Conservation (phyloP, 2,888 invertebrate genomes). For the Rhagonycha fulva region DNA sequence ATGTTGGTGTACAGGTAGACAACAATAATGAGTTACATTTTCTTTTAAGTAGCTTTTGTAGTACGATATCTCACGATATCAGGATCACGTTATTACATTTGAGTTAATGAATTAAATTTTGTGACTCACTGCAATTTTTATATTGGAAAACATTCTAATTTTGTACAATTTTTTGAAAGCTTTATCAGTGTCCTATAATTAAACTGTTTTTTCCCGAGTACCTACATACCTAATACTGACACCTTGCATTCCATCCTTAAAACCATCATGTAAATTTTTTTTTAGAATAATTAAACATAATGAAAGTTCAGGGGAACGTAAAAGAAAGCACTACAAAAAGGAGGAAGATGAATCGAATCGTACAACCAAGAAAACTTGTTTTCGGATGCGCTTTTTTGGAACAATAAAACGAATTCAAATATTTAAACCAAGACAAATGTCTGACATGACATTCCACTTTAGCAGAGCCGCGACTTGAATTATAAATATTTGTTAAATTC, state of each 20-base stretch:
- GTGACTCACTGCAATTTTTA: neutral
- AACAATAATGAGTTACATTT: slow-evolving; percentile 22
- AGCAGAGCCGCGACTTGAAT: slow-evolving; percentile 45
- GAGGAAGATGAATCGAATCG: slow-evolving; percentile 12
- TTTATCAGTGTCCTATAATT: neutral
- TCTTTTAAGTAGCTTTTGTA: slow-evolving; percentile 11
- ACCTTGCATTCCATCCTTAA: too few species aligned
- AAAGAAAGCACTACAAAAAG: neutral
- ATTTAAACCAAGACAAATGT: slow-evolving; percentile 51
- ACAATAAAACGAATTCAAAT: slow-evolving; percentile 51
- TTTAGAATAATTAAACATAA: slow-evolving; percentile 20
- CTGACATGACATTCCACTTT: slow-evolving; percentile 54
- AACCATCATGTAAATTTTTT: slow-evolving; percentile 5
- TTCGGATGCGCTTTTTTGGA: slow-evolving; percentile 38
- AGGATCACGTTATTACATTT: slow-evolving; percentile 9
- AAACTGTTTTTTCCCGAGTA: too few species aligned
- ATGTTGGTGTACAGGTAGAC: slow-evolving; percentile 21
- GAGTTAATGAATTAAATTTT: neutral
- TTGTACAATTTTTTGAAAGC: neutral
- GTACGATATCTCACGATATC: slow-evolving; percentile 14
- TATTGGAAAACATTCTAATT: neutral
- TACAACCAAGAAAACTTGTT: slow-evolving; percentile 25
- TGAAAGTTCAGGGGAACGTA: slow-evolving; percentile 16
- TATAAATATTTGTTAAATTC: slow-evolving; percentile 52
- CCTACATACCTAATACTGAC: too few species aligned